phyloP scores from a whole-genome alignment of 2,797 vertebrate genomes.

The Etheostoma nigrum region DNA sequence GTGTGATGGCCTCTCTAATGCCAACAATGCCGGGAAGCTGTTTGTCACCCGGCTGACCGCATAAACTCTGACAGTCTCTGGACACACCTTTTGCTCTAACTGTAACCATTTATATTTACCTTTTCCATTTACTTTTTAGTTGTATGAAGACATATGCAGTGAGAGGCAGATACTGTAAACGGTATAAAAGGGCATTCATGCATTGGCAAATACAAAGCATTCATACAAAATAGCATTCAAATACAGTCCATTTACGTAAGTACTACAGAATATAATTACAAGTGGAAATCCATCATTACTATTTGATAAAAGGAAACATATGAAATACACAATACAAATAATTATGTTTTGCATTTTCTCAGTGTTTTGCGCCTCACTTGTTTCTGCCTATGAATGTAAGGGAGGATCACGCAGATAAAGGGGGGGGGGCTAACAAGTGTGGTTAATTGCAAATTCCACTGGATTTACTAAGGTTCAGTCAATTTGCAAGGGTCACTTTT shows the following conservation, averaged over 20 bases:
- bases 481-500: conserved; percentile 64
- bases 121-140: conserved; percentile 42
- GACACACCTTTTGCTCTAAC: conserved; percentile 58
- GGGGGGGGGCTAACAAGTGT: conserved; percentile 47
- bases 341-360: neutral
- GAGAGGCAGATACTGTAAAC: neutral
- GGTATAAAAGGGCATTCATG: neutral
- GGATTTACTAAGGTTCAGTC: conserved; percentile 57
- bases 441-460: conserved; percentile 64
- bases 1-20: conserved; percentile 74
- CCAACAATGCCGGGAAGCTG: conserved; percentile 86
- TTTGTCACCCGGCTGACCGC: conserved; percentile 80
- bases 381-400: conserved; percentile 2
- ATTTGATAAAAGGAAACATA: too few species aligned
- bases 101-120: conserved; percentile 46
- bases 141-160: neutral
- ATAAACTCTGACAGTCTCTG: conserved; percentile 58
- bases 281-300: neutral
- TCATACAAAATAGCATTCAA: neutral
- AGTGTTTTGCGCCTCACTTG: neutral
- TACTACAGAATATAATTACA: neutral
- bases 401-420: conserved; percentile 12
- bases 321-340: too few species aligned
- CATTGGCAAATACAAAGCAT: neutral
- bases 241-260: neutral